Evolutionary conservation across 2,888 invertebrate genomes (phyloP).

Genomic region (Andricus quercusramuli): DNA sequence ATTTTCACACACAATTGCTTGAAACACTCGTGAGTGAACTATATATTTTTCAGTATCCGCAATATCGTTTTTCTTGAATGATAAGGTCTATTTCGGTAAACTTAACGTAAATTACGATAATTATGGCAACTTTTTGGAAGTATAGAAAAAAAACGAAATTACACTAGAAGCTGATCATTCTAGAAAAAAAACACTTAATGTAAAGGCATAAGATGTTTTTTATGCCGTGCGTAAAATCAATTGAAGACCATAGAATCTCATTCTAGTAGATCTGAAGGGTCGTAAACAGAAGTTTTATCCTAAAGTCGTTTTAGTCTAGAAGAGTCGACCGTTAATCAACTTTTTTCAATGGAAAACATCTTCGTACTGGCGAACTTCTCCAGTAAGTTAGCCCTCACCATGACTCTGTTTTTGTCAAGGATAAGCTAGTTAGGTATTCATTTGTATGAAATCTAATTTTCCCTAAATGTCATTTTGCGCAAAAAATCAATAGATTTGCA

Average conservation of each 20-base stretch:
- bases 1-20: no score
- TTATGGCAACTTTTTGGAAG: no score
- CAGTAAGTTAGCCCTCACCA: not conserved
- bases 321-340: not conserved
- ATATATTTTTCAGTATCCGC: no score
- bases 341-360: not conserved
- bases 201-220: not conserved
- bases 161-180: not conserved
- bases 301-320: not conserved
- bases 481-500: no score
- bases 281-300: not conserved
- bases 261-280: not conserved
- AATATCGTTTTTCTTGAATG: no score
- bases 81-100: no score
- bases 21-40: no score
- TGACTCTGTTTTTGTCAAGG: not conserved
- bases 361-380: not conserved
- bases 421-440: no score
- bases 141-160: no score
- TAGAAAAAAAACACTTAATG: not conserved
- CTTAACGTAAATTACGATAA: no score
- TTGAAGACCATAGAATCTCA: not conserved
- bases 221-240: not conserved
- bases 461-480: no score
- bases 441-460: no score